These are phyloP conservation scores for Bubo bubo DNA, from an alignment of 2,113 vertebrate genomes.

Conservation along the genomic window DNA sequence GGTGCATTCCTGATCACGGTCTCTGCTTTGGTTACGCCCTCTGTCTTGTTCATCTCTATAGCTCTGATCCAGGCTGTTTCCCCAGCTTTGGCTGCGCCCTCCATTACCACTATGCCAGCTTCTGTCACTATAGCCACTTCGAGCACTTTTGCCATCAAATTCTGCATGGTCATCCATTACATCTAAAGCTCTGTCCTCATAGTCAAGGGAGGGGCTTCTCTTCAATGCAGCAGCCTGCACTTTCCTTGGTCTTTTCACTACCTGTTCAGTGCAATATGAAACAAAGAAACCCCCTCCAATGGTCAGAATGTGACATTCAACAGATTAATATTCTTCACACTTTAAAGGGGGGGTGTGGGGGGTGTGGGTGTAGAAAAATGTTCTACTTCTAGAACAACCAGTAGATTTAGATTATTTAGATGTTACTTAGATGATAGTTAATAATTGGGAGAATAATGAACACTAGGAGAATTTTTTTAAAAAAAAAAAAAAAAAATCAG, in stretches of 20 bases:
- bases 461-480: not conserved
- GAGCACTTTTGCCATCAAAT: conserved; percentile 86
- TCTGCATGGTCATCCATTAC: conserved; percentile 82
- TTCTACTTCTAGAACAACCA: not conserved
- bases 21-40: conserved; percentile 63
- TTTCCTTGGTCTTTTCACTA: conserved; percentile 88
- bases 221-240: conserved; percentile 77
- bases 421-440: not conserved
- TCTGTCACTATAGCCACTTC: conserved; percentile 83
- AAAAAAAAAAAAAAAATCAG: not conserved
- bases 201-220: conserved; percentile 78
- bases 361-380: not conserved
- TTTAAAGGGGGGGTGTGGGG: not conserved
- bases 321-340: not conserved
- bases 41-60: conserved; percentile 74
- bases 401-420: not conserved
- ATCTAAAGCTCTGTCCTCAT: conserved; percentile 82
- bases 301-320: not conserved
- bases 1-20: conserved; percentile 26
- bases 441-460: not conserved
- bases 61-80: conserved; percentile 75
- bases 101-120: conserved; percentile 80
- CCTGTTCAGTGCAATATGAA: conserved; percentile 68
- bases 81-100: conserved; percentile 79
- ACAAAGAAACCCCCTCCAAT: not conserved